Conservation (phyloP, 2,888 invertebrate genomes). For the Cordilura impudica region DNA sequence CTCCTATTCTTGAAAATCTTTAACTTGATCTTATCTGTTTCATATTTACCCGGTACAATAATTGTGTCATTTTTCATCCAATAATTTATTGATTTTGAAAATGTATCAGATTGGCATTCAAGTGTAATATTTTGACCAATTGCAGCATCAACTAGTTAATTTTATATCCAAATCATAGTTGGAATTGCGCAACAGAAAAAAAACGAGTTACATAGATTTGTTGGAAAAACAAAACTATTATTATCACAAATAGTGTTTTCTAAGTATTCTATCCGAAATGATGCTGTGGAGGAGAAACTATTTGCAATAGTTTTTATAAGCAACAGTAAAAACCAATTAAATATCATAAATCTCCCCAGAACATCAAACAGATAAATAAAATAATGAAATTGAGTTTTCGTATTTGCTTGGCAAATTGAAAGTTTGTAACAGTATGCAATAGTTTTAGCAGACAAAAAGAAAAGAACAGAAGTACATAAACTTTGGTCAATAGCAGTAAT, state of each 20-base stretch:
- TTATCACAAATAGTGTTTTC: slow-evolving; percentile 34
- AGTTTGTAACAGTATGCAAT: slow-evolving; percentile 5
- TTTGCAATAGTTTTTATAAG: slow-evolving; percentile 15
- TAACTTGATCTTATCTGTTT: too few species aligned
- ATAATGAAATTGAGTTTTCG: not conserved
- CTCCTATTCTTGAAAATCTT: too few species aligned
- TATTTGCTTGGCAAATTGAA: not conserved
- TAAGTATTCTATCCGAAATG: not conserved
- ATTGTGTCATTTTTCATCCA: slow-evolving; percentile 84
- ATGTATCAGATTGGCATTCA: slow-evolving; percentile 86
- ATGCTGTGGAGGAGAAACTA: not conserved
- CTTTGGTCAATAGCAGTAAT: too few species aligned
- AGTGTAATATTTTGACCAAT: slow-evolving; percentile 83
- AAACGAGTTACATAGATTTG: slow-evolving; percentile 7
- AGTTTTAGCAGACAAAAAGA: not conserved
- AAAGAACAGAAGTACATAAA: too few species aligned
- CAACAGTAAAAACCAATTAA: slow-evolving; percentile 43
- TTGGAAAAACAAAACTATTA: slow-evolving; percentile 1
- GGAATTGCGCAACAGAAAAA: slow-evolving; percentile 79
- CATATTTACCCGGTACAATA: slow-evolving; percentile 80
- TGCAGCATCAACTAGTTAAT: slow-evolving; percentile 85
- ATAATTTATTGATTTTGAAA: slow-evolving; percentile 86
- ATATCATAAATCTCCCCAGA: slow-evolving; percentile 37
- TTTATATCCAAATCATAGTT: slow-evolving; percentile 86
- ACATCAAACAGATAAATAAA: slow-evolving; percentile 35